Base-by-base conservation (phyloP, 2,797 vertebrate genomes). In the Melanotaenia maccullochi region DNA sequence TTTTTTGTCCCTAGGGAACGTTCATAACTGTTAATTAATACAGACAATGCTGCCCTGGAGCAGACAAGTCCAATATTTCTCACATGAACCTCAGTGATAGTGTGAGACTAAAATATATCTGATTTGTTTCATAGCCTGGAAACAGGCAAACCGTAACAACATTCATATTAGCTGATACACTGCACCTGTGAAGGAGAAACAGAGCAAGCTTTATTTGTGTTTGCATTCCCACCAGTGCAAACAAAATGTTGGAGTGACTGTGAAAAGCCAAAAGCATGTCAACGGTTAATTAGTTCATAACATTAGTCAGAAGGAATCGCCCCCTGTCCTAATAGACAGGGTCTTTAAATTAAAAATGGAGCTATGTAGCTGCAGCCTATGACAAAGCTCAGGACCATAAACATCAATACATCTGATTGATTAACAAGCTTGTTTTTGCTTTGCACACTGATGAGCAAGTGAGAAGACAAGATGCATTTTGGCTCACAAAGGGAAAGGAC, bases 401-500 rank as follows among this genome's bases (percentile, higher is more conserved):
- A 78, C 75, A 72, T 91, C 89, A 86, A 93, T 93, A 90, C 73
- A 85, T 90, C 73, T 86, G 82, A 90, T 90, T 89, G 83, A 82
- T 81, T 89, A 92, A 93, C 92, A 91, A 90, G 86, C 84, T 86
- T 88, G 89, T 85, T 87, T 89, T 87, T 90, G 83, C 75, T 84
- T 85, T 83, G 76, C 82, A 74, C 84, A 86, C 67, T 83, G 83
- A 89, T 28, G 54, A 89, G 55, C 76, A 77, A 51, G 68, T 68
- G 73, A 78, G 75, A 89, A 73, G 73, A 66, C 11, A 0, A 18
- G 60, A 62, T 65, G 71, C 63, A 62, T 61, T 84, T 71, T 68
- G 63, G 71, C 73, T 76, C 65, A 79, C 59, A 71, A 75, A 85
- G 62, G 78, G 65, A 70, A 59, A 73, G 55, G 66, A 44, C 25